A percentile compares a stretch with the other conserved stretches of the same genome.
Evolutionary conservation across 2,797 vertebrate species (phyloP).

Genomic region (Anas georgica): DNA sequence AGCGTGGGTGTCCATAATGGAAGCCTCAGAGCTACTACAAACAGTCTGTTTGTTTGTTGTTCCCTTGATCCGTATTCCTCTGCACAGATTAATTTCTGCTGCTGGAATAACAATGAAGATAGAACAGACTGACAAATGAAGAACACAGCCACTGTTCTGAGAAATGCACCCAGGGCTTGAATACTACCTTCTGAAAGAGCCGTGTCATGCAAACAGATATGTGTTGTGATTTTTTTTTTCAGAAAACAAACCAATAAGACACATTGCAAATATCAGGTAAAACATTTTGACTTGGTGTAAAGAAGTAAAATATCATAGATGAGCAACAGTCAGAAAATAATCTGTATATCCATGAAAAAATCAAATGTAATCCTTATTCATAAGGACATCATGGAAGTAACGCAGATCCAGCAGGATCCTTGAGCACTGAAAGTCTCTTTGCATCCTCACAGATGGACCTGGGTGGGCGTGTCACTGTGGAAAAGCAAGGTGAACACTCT

Average conservation of each 20-base stretch:
- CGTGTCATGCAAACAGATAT: neutral
- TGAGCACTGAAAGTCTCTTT: neutral
- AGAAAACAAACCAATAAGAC: neutral
- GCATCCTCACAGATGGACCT: neutral
- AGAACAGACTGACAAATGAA: neutral
- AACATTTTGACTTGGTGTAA: neutral
- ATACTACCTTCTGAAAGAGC: neutral
- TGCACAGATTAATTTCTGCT: neutral
- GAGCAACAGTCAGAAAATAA: neutral
- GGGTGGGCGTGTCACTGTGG: neutral
- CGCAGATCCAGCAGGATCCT: neutral
- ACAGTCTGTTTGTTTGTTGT: neutral
- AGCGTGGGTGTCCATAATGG: neutral
- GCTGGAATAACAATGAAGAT: slow-evolving; percentile 12
- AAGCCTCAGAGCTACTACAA: neutral
- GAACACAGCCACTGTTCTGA: neutral
- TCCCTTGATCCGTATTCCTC: neutral
- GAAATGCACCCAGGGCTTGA: neutral
- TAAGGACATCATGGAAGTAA: neutral
- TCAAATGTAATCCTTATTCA: neutral
- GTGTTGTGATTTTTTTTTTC: neutral
- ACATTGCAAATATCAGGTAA: neutral
- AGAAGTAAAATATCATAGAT: neutral
- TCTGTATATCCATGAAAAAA: neutral
- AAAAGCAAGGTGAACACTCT: neutral